Evolutionary conservation across 2,888 invertebrate genomes (phyloP).

Genomic region (Tolmerus cingulatus): DNA sequence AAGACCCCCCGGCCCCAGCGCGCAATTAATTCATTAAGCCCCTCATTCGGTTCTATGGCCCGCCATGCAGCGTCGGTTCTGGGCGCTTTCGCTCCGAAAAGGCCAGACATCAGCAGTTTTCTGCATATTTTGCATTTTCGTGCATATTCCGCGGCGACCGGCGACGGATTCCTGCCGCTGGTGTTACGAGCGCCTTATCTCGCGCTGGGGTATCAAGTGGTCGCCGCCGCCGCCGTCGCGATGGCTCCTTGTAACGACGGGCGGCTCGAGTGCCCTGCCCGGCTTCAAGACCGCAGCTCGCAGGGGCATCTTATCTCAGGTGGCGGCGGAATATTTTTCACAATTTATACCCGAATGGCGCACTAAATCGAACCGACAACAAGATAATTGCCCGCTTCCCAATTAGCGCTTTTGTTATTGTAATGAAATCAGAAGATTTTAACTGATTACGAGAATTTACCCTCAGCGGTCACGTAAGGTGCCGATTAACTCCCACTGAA

Average conservation of each 20-base stretch:
- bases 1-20: not conserved
- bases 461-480: not conserved
- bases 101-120: not conserved
- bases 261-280: not conserved
- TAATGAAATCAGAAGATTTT: not conserved
- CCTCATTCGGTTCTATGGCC: not conserved
- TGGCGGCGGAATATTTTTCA: not conserved
- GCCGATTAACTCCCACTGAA: not conserved
- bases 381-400: not conserved
- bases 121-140: not conserved
- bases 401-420: not conserved
- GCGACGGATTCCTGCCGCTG: not conserved
- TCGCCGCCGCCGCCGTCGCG: not conserved
- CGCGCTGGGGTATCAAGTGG: not conserved
- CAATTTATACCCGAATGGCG: not conserved
- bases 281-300: not conserved
- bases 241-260: not conserved
- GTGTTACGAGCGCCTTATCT: not conserved
- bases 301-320: not conserved
- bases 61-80: not conserved
- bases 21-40: not conserved
- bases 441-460: not conserved
- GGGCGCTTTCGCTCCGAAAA: not conserved
- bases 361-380: not conserved
- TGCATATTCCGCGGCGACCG: not conserved